These are phyloP conservation scores for Tupiocoris notatus DNA, from an alignment of 2,888 invertebrate genomes.

Conservation along the genomic window DNA sequence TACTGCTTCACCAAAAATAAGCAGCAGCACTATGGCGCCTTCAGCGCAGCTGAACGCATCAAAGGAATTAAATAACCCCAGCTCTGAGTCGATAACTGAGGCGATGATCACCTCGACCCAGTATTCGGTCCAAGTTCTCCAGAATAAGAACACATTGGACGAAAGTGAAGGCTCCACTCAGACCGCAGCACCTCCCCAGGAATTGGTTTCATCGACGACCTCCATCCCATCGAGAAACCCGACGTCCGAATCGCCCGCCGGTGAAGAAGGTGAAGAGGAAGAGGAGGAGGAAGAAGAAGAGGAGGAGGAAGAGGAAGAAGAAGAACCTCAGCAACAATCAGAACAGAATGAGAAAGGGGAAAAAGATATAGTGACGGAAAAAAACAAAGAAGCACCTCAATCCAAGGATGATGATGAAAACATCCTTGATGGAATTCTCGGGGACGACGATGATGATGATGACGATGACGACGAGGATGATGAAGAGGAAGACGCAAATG, in stretches of 20 bases:
- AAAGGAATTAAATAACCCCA: slow-evolving; percentile 43
- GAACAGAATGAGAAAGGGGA: slow-evolving; percentile 19
- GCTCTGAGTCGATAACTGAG: slow-evolving; percentile 18
- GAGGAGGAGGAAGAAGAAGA: slow-evolving; percentile 53
- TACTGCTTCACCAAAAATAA: not conserved
- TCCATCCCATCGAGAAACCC: not conserved
- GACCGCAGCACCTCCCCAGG: not conserved
- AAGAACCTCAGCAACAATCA: slow-evolving; percentile 43
- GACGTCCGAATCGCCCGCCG: slow-evolving; percentile 16
- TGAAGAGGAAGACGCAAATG: slow-evolving; percentile 54
- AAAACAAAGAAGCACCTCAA: slow-evolving; percentile 2
- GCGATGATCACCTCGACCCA: slow-evolving; percentile 33
- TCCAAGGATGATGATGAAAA: slow-evolving; percentile 32
- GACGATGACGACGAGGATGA: slow-evolving; percentile 51
- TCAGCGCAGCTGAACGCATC: slow-evolving; percentile 7
- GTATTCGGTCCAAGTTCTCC: slow-evolving; percentile 19
- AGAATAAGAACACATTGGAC: slow-evolving; percentile 20
- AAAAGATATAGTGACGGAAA: slow-evolving; percentile 13
- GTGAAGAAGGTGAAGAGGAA: slow-evolving; percentile 39
- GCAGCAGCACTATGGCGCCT: slow-evolving; percentile 7
- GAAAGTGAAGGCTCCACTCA: not conserved
- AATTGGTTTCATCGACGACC: slow-evolving; percentile 4
- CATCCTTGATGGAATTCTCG: slow-evolving; percentile 31
- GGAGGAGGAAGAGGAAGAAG: slow-evolving; percentile 52
- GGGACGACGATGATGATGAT: slow-evolving; percentile 19